Evolutionary conservation across 1,140 invertebrate genomes (phyloP), one percentile per base, ranked within the genome.

Genomic region (Archivesica marissinica): DNA sequence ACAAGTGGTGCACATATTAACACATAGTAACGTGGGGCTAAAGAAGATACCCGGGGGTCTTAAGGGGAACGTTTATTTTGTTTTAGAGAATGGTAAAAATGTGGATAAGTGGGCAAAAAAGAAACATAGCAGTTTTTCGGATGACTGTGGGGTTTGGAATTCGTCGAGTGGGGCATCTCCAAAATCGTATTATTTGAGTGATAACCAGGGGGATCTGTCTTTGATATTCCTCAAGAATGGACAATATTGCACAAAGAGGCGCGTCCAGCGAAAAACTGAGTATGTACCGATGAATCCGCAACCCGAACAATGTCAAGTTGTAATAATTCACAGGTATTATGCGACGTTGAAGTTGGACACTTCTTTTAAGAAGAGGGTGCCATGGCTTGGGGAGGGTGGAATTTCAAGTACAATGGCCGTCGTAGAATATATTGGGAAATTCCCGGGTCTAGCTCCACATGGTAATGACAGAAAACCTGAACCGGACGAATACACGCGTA

Each of bases 351-450:
- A 85, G 28, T 6, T 25, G 4, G 68, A 82, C 30, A 33, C 41
- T 9, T n/a, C 13, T 1, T 81, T 76, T 38, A 87, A 81, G 30
- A 82, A 85, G 59, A 59, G 72, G n/a, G 68, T 85, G 23, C 70
- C 78, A 15, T 85, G 78, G 82, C 30, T 88, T 59, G 38, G 54
- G 1, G 28, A 2, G 25, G 30, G 15, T 9, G 0, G 11, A 38
- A n/a, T n/a, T n/a, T n/a, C n/a, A 30, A 30, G 9, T 35, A 17
- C 28, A 0, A 15, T 81, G 35, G 77, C 72, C 4, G 28, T 85
- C 6, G 66, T 88, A 4, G 86, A 88, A 20, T 88, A 88, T 64
- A 41, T 72, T 20, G 77, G 82, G 0, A 52, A 39, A 41, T 82
- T 78, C 78, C 82, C 86, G 15, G 68, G 52, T n/a, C 33, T 28